Conservation (phyloP, 2,797 vertebrate species). For the Ctenochaetus hawaiiensis region DNA sequence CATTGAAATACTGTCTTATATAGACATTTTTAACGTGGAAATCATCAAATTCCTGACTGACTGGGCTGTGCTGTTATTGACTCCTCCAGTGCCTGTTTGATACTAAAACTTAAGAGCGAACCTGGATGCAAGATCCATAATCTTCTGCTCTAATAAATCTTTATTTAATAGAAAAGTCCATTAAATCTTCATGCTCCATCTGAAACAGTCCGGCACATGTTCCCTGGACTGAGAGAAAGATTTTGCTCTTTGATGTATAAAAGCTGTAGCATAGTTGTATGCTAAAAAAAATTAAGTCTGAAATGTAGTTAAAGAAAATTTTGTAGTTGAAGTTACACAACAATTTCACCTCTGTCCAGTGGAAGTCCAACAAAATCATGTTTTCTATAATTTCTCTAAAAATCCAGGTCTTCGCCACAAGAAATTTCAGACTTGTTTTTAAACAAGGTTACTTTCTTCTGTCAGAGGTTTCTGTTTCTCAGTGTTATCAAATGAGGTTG, state of each 20-base stretch:
- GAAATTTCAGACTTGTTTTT: too few relatives aligned
- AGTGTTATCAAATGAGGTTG: too few relatives aligned
- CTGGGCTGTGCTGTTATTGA: background rate
- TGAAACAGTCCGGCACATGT: background rate
- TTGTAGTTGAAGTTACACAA: too few relatives aligned
- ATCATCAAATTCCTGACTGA: background rate
- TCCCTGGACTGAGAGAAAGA: background rate
- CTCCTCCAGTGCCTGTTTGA: background rate
- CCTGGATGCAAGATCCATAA: constrained; percentile 13
- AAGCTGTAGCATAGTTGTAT: too few relatives aligned
- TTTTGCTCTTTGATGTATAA: background rate
- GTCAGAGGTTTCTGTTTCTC: too few relatives aligned
- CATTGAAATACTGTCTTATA: background rate
- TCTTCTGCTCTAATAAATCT: constrained; percentile 11
- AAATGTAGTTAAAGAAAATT: too few relatives aligned
- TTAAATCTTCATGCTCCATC: background rate
- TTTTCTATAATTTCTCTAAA: too few relatives aligned
- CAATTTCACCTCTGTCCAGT: too few relatives aligned
- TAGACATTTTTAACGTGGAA: background rate
- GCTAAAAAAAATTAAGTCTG: too few relatives aligned
- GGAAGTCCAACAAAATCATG: too few relatives aligned
- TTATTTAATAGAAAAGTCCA: background rate
- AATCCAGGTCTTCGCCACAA: too few relatives aligned
- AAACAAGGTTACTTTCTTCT: too few relatives aligned
- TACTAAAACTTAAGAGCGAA: background rate